Evolutionary conservation across 2,888 invertebrate genomes (phyloP).

Genomic region (Lasioglossum oenotherae): DNA sequence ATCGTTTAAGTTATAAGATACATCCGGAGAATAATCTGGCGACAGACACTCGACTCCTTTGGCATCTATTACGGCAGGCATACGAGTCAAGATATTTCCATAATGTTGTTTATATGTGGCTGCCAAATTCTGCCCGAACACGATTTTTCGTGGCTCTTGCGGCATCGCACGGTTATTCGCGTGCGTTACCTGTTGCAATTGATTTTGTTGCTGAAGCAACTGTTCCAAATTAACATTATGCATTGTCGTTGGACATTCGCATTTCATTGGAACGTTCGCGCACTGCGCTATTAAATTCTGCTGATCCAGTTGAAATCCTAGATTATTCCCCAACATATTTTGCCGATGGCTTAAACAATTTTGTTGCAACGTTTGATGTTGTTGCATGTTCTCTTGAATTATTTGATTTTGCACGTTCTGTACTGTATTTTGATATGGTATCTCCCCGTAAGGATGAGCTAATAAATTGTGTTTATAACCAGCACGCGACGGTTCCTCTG

Average conservation of each 20-base stretch:
- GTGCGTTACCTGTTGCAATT: constrained; percentile 71
- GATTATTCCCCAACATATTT: constrained; percentile 47
- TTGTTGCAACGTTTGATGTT: constrained; percentile 77
- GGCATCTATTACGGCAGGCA: constrained; percentile 40
- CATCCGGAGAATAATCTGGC: constrained; percentile 77
- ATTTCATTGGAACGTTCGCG: constrained; percentile 42
- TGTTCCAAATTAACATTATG: constrained; percentile 74
- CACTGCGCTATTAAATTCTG: constrained; percentile 41
- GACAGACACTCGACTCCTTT: constrained; percentile 71
- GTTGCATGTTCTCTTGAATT: constrained; percentile 83
- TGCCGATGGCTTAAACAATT: constrained; percentile 66
- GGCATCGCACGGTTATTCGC: constrained; percentile 78
- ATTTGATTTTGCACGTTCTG: constrained; percentile 83
- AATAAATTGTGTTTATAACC: constrained; percentile 71
- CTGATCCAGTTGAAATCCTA: constrained; percentile 58
- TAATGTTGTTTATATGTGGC: constrained; percentile 70
- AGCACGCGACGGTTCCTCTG: constrained; percentile 73
- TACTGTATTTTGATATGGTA: constrained; percentile 81
- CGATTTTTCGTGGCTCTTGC: constrained; percentile 78
- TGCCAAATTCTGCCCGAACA: constrained; percentile 73
- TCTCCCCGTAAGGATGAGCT: constrained; percentile 74
- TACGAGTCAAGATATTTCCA: constrained; percentile 54
- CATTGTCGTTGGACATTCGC: constrained; percentile 50
- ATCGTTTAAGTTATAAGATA: constrained; percentile 80
- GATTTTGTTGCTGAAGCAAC: constrained; percentile 75